phyloP scores from a whole-genome alignment of 2,888 invertebrate genomes.

The Lamellibrachia satsuma region DNA sequence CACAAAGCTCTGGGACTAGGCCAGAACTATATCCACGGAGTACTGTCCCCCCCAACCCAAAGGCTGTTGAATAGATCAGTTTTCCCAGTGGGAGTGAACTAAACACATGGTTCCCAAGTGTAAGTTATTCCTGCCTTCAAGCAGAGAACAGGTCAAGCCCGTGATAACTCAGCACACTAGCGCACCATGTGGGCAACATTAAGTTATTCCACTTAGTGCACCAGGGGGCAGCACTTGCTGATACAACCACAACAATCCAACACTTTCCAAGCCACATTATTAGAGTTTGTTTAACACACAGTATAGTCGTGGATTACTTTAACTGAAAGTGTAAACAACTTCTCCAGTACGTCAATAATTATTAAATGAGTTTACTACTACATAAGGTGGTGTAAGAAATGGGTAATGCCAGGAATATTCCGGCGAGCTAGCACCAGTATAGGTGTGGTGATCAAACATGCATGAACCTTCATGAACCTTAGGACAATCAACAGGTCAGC shows the following conservation, averaged over 20 bases:
- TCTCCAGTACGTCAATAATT: background rate
- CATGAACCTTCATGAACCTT: background rate
- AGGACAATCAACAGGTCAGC: background rate
- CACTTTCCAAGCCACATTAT: background rate
- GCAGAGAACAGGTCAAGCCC: background rate
- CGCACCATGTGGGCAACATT: background rate
- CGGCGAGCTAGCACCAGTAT: background rate
- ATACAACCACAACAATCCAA: too few species aligned
- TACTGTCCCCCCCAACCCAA: background rate
- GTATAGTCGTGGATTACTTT: background rate
- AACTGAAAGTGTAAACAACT: background rate
- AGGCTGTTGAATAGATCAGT: background rate
- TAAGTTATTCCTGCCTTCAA: background rate
- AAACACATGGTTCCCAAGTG: background rate
- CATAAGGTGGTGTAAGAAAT: background rate
- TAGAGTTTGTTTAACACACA: background rate
- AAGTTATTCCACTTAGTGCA: background rate
- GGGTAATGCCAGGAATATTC: background rate
- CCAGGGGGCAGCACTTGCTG: background rate
- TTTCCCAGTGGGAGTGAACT: constrained; percentile 5
- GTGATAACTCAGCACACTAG: background rate
- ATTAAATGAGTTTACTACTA: background rate
- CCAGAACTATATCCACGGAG: background rate
- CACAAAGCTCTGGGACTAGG: background rate
- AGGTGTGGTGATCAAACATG: background rate